Conservation (phyloP, 2,888 invertebrate species). For the Melikaiella ostensackeni region DNA sequence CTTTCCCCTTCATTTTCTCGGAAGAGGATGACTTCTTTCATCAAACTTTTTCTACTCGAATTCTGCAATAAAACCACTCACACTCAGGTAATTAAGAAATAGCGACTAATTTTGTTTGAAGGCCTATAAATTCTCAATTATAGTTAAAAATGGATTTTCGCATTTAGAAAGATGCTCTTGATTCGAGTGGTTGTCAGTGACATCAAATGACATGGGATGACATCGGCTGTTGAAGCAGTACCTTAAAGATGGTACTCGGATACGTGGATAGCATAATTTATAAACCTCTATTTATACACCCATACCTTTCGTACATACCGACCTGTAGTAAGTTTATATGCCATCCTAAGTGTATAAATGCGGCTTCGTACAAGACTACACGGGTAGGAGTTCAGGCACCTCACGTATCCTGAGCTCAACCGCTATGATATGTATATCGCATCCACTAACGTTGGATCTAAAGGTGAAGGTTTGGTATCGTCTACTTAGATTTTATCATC, state of each 20-base stretch:
- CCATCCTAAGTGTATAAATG: slow-evolving; percentile 32
- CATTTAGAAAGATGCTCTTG: slow-evolving; percentile 2
- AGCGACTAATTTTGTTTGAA: neutral
- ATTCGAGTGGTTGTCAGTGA: slow-evolving; percentile 1
- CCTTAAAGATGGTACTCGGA: slow-evolving; percentile 64
- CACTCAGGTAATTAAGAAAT: neutral
- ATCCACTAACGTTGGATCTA: slow-evolving; percentile 10
- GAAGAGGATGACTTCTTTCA: no score
- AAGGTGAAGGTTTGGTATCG: slow-evolving; percentile 1
- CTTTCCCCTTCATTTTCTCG: no score
- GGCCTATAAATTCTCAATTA: neutral
- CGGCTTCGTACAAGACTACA: slow-evolving; percentile 17
- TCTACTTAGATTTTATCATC: neutral
- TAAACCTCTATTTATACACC: slow-evolving; percentile 66
- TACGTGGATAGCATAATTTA: slow-evolving; percentile 69
- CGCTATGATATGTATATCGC: slow-evolving; percentile 1
- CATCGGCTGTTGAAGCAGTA: slow-evolving; percentile 59
- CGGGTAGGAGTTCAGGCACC: slow-evolving; percentile 21
- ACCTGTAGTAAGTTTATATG: slow-evolving; percentile 32
- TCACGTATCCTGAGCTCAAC: slow-evolving; percentile 25
- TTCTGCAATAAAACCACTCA: neutral
- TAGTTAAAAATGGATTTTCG: neutral
- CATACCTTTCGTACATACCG: slow-evolving; percentile 29
- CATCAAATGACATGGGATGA: slow-evolving; percentile 47
- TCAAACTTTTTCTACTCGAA: no score